Percentiles rank a stretch among this genome's conserved stretches.
Evolutionary conservation across 2,797 vertebrate species (phyloP).

Genomic region (Amazonetta brasiliensis): DNA sequence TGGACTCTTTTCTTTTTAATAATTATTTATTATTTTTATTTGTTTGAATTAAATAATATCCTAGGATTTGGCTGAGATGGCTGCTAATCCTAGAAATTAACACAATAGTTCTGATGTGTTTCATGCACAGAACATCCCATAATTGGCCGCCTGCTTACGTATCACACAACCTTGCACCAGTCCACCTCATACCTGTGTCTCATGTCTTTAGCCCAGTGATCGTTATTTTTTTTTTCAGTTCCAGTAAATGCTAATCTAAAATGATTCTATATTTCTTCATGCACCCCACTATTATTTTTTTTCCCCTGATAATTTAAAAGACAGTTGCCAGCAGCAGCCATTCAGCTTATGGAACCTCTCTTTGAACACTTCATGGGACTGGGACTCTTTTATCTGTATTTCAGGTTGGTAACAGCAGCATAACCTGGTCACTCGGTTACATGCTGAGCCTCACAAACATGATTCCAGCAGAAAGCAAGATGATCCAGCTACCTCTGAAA

Average conservation of each 20-base stretch:
- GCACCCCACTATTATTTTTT: neutral
- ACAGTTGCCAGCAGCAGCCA: neutral
- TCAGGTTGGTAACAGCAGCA: conserved; percentile 89
- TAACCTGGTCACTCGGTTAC: conserved; percentile 95
- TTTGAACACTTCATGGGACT: neutral
- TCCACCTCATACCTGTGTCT: neutral
- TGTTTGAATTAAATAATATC: neutral
- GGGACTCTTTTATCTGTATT: neutral
- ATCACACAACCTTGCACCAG: neutral
- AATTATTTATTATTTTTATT: neutral
- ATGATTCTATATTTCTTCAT: neutral
- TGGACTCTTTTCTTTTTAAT: neutral
- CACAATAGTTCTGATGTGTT: neutral
- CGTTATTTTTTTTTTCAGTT: no score
- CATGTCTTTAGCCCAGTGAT: neutral
- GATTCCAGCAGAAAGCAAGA: conserved; percentile 90
- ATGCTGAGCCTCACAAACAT: conserved; percentile 95
- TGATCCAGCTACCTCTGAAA: conserved; percentile 83
- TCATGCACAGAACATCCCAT: neutral
- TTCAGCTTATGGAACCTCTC: neutral
- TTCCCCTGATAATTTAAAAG: neutral
- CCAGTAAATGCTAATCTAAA: neutral
- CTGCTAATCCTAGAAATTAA: neutral
- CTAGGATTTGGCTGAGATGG: neutral
- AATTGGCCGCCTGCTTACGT: neutral